Base-by-base conservation (phyloP, 2,888 invertebrate species). In the Apodemia hepburni region DNA sequence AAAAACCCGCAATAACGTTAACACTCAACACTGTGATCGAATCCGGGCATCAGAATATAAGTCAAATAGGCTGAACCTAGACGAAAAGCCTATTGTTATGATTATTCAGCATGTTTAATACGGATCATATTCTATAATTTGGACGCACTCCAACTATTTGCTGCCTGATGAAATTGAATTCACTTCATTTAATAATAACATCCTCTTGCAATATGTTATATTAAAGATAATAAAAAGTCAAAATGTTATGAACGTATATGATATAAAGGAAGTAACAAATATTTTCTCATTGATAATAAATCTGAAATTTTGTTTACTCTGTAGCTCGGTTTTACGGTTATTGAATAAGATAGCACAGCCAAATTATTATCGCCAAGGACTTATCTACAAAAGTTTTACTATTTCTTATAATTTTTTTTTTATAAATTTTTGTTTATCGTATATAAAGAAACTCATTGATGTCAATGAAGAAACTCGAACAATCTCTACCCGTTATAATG, bases 101-200 rank as follows among this genome's bases (percentile, higher is more conserved):
- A 18, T 54, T 54, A 27, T 15, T 22, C 27, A 27, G 27, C 27
- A 54, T 6, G 12, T 54, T 22, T 54, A 54, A 27, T 27, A 22
- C 4, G 22, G 18, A 59, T 35, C 27, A 57, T 58, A 45, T 61
- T 61, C 33, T 6, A 17, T 33, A 12, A 33, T 35, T 60, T 61
- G 61, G 61, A 61, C 42, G 29, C 29, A 27, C 18, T 58, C 61
- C 61, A 61, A 45, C 17, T n/a, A 15, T 54, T 58, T 38, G 38
- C n/a, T 42, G 22, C 42, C 38, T 61, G 61, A 29, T 17, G 57
- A 58, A 42, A 18, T 57, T 45, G 12, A 22, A 45, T 54, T 54
- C 27, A 27, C 27, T 54, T 15, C 5, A 22, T 27, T 15, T 27
- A 54, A 54, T 15, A 54, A 54, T 27, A 54, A 54, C 54, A 54